A percentile compares a stretch with the other conserved stretches of the same genome.
These are phyloP conservation scores for Cassiopea andromeda DNA, from an alignment of 30 jellyfish, hydroid and myxozoan species.

Conservation along the genomic window DNA sequence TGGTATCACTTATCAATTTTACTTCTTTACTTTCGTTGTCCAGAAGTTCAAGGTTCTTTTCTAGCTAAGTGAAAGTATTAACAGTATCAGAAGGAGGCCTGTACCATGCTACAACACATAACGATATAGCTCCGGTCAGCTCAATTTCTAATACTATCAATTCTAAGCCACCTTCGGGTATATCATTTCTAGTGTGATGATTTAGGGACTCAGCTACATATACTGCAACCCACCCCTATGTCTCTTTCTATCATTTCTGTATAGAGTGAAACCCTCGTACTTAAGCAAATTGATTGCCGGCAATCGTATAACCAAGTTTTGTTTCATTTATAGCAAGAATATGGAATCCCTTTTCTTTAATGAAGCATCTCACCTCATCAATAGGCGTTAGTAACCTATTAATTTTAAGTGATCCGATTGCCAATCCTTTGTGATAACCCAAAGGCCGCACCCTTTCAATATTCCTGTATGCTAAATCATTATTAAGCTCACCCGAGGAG, in stretches of 20 bases:
- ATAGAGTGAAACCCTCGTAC: neutral
- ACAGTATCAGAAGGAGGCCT: neutral
- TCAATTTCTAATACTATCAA: neutral
- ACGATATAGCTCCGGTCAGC: neutral
- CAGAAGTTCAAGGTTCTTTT: neutral
- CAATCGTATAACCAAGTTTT: neutral
- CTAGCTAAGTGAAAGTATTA: neutral
- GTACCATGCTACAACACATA: neutral
- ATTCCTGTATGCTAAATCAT: neutral
- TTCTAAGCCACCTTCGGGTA: neutral
- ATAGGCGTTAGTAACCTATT: neutral
- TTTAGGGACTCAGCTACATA: neutral
- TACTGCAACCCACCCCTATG: neutral
- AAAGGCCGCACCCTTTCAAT: neutral
- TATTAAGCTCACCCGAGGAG: neutral
- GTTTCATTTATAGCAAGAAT: neutral
- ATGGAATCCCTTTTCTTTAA: neutral
- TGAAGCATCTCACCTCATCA: slow-evolving; percentile 7
- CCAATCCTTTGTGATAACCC: neutral
- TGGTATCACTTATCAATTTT: slow-evolving; percentile 33
- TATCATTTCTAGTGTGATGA: neutral
- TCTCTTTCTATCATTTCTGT: neutral
- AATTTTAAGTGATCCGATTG: neutral
- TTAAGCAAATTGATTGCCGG: too few species aligned
- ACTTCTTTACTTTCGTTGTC: slow-evolving; percentile 42